Percentiles rank a stretch among this genome's conserved stretches.
Evolutionary conservation across 2,888 invertebrate genomes (phyloP).

Genomic region (Campoplex nolae): DNA sequence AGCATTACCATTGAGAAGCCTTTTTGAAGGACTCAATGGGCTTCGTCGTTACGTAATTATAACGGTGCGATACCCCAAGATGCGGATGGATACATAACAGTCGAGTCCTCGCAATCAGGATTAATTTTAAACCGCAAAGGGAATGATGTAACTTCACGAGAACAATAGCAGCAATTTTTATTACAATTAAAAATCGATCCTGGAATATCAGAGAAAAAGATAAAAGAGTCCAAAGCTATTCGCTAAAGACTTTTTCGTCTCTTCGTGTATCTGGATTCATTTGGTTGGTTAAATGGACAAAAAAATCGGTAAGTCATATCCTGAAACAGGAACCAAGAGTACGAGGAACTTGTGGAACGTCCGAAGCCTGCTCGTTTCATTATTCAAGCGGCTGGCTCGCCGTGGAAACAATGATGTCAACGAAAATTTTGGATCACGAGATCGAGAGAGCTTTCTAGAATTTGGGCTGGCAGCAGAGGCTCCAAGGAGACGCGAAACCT

Average conservation of each 20-base stretch:
- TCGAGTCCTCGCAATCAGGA: neutral
- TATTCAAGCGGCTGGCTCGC: conserved; percentile 38
- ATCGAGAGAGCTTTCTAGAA: conserved; percentile 55
- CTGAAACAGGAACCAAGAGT: neutral
- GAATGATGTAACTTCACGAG: conserved; percentile 18
- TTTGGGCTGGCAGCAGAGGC: conserved; percentile 41
- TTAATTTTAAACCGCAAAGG: conserved; percentile 27
- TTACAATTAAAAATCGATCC: conserved; percentile 9
- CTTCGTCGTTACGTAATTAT: neutral
- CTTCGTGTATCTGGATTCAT: neutral
- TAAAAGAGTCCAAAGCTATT: too few relatives aligned
- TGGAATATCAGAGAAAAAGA: too few relatives aligned
- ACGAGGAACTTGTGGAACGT: conserved; percentile 9
- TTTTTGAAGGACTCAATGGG: neutral
- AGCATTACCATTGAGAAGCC: conserved; percentile 13
- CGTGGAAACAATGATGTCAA: conserved; percentile 76
- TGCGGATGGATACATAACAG: neutral
- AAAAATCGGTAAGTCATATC: conserved; percentile 58
- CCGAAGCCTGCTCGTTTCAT: conserved; percentile 38
- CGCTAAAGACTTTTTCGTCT: neutral
- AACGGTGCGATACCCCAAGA: conserved; percentile 1
- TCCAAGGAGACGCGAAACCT: conserved; percentile 69
- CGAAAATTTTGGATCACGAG: conserved; percentile 79
- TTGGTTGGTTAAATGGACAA: conserved; percentile 51
- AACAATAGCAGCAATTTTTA: neutral